These are phyloP conservation scores for Penaeus indicus DNA, from an alignment of 1,140 invertebrate genomes.

Conservation along the genomic window DNA sequence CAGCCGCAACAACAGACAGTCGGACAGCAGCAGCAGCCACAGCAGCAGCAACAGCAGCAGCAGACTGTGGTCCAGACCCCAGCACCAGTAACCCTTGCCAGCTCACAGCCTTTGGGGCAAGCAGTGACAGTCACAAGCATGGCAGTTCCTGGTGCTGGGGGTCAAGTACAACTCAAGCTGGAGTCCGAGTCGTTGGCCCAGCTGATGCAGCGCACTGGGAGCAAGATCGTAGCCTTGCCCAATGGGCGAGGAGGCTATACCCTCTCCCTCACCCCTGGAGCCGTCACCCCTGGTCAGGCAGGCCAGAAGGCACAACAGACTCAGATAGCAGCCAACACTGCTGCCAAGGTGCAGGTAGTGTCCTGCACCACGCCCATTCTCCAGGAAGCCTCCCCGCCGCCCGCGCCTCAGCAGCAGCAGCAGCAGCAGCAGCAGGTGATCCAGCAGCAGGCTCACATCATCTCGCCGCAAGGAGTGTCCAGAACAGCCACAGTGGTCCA, in stretches of 20 bases:
- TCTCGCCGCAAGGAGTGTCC: conserved; percentile 51
- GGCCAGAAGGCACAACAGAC: conserved; percentile 51
- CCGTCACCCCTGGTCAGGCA: conserved; percentile 42
- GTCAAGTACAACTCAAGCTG: conserved; percentile 58
- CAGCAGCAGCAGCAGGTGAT: conserved; percentile 27
- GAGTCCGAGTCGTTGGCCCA: conserved; percentile 56
- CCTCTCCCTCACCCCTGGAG: conserved; percentile 61
- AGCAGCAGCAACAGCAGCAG: conserved; percentile 26
- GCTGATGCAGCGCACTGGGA: conserved; percentile 62
- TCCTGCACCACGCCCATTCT: conserved; percentile 32
- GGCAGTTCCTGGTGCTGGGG: conserved; percentile 52
- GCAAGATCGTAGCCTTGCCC: conserved; percentile 64
- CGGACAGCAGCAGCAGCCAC: not conserved
- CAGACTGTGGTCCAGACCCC: conserved; percentile 6
- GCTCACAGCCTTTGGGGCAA: conserved; percentile 42
- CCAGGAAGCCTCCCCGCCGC: conserved; percentile 11
- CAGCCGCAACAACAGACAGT: no score
- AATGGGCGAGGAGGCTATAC: conserved; percentile 65
- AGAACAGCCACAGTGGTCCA: conserved; percentile 20
- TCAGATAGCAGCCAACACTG: conserved; percentile 46
- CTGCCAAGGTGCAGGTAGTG: conserved; percentile 58
- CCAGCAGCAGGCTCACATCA: conserved; percentile 48
- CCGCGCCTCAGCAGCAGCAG: conserved; percentile 27
- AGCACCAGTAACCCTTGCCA: conserved; percentile 39
- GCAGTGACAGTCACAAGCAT: conserved; percentile 45